Base-by-base conservation (phyloP, 2,888 invertebrate genomes). In the Cryptophagus acutangulus region DNA sequence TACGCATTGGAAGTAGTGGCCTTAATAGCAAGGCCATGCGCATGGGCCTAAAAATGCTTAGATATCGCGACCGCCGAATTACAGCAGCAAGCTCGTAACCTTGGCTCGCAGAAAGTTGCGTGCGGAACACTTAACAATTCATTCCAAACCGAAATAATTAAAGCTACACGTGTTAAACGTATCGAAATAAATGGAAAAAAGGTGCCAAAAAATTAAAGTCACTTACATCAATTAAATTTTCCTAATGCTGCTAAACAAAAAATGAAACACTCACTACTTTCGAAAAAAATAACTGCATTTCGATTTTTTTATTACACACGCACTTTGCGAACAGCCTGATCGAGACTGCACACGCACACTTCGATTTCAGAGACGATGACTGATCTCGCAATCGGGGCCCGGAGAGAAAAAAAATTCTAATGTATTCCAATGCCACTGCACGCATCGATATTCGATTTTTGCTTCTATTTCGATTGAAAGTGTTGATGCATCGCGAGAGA, bases 21-120 rank as follows among this genome's bases (percentile, higher is more conserved):
- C 57, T 58, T 54, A 55, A 42, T 46, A 48, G 49, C 56, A 59
- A 59, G 55, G 59, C 52, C 53, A 52, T 45, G 55, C 57, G 48
- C 51, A 33, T 33, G 35, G 36, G 31, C 31, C n/a, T 31, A 31
- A 16, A 31, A 15, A 26, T 33, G 13, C 4, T 31, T 15, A 16
- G 3, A 31, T 20, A 20, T 20, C 9, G 5, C 9, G 9, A 20
- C 9, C 8, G 4, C 28, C 12, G 10, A 6, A 28, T 10, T 10
- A 12, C 28, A 6, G 5, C 4, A 31, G n/a, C 31, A 31, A 31
- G 31, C 31, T 16, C 31, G n/a, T 35, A 35, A 35, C 35, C 35
- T 35, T 25, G 35, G 24, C 20, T 35, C 35, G 35, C 35, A 35
- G 35, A 25, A 35, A 18, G 24, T 35, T 25, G 35, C 25, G 35